A percentile compares a stretch with the other conserved stretches of the same genome.
Evolutionary conservation across 2,113 vertebrate species (phyloP).

Genomic region (Lichenostomus cassidix): DNA sequence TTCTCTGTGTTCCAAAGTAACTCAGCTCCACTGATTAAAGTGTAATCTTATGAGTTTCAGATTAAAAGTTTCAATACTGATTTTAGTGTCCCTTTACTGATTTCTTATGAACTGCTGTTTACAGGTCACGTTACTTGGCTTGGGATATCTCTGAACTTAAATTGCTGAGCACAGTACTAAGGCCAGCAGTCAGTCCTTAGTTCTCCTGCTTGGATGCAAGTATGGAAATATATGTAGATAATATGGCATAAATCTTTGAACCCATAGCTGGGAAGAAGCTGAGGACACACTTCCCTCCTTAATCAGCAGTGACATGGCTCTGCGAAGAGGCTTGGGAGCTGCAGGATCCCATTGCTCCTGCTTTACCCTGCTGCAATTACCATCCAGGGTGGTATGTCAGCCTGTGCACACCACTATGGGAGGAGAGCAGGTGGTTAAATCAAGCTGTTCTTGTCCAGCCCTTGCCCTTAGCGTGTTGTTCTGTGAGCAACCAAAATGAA

Average conservation of each 20-base stretch:
- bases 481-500: background rate
- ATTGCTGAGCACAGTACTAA: background rate
- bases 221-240: background rate
- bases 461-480: background rate
- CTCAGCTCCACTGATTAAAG: background rate
- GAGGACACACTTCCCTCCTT: background rate
- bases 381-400: accelerated
- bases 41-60: background rate
- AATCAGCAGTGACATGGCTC: background rate
- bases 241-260: background rate
- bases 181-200: background rate
- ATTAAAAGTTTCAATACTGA: background rate
- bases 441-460: background rate
- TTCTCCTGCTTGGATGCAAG: background rate
- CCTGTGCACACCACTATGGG: background rate
- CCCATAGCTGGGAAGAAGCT: background rate
- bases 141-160: background rate
- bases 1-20: background rate
- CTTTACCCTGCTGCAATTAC: background rate
- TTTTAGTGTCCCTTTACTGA: background rate
- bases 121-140: background rate
- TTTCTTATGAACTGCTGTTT: background rate
- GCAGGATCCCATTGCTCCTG: background rate
- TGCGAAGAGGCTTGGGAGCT: background rate
- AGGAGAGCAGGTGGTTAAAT: background rate